phyloP scores from a whole-genome alignment of 2,888 invertebrate species.

The Phengaris alcon region DNA sequence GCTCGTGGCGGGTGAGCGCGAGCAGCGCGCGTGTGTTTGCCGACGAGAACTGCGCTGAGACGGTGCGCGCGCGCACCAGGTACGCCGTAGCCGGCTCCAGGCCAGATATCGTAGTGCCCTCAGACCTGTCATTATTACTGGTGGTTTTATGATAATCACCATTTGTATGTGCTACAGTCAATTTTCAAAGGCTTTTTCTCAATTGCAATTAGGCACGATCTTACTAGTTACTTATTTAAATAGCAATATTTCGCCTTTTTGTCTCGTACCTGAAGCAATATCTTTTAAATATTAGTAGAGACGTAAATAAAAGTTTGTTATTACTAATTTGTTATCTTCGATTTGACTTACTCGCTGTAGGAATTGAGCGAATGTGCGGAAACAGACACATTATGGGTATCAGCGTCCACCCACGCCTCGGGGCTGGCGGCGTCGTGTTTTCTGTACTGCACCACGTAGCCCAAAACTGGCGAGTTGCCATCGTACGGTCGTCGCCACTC shows the following conservation, averaged over 20 bases:
- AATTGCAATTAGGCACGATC: too few relatives aligned
- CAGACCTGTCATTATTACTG: slow-evolving; percentile 44
- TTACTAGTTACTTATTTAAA: too few relatives aligned
- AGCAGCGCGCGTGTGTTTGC: slow-evolving; percentile 66
- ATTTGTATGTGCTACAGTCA: too few relatives aligned
- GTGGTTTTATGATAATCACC: not conserved
- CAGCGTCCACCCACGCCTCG: slow-evolving; percentile 79
- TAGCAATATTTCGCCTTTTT: too few relatives aligned
- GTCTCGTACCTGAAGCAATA: too few relatives aligned
- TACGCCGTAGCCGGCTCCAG: slow-evolving; percentile 72
- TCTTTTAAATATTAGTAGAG: too few relatives aligned
- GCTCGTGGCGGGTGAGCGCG: slow-evolving; percentile 68
- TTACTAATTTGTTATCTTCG: too few relatives aligned
- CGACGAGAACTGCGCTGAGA: slow-evolving; percentile 71
- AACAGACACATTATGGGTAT: slow-evolving; percentile 79
- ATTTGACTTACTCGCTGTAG: slow-evolving; percentile 59
- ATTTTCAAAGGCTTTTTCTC: too few relatives aligned
- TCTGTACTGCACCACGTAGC: slow-evolving; percentile 87
- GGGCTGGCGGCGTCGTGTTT: slow-evolving; percentile 73
- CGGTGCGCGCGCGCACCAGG: slow-evolving; percentile 65
- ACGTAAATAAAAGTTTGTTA: too few relatives aligned
- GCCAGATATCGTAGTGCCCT: slow-evolving; percentile 67
- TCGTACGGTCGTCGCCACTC: slow-evolving; percentile 88
- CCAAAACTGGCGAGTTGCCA: slow-evolving; percentile 88
- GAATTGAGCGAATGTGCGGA: slow-evolving; percentile 57